A percentile compares a stretch with the other conserved stretches of the same genome.
These are phyloP conservation scores for Aleiodes testaceus DNA, from an alignment of 2,888 invertebrate genomes.

Conservation along the genomic window DNA sequence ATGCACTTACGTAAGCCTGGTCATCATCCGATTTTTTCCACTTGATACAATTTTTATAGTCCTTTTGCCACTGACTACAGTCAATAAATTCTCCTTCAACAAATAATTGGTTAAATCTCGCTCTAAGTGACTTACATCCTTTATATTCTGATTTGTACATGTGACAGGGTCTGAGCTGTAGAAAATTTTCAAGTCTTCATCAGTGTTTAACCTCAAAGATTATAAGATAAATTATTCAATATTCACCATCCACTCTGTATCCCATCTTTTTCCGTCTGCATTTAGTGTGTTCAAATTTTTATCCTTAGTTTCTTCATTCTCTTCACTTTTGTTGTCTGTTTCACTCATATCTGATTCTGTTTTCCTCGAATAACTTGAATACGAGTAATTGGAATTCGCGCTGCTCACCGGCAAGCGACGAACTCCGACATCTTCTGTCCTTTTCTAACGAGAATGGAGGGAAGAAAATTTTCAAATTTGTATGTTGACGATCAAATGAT, in stretches of 20 bases:
- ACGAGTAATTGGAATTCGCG: too few relatives aligned
- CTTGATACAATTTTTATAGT: constrained; percentile 83
- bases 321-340: too few relatives aligned
- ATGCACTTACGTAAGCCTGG: constrained; percentile 79
- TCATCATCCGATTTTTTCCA: constrained; percentile 79
- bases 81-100: constrained; percentile 82
- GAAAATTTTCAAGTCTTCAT: constrained; percentile 5
- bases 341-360: too few relatives aligned
- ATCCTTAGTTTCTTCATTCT: neutral
- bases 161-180: constrained; percentile 85
- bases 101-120: constrained; percentile 90
- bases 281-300: neutral
- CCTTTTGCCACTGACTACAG: constrained; percentile 86
- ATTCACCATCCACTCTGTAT: constrained; percentile 53
- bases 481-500: too few relatives aligned
- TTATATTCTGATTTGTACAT: constrained; percentile 87
- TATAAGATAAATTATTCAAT: too few relatives aligned
- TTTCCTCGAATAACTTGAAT: too few relatives aligned
- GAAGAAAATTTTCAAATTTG: too few relatives aligned
- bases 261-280: neutral
- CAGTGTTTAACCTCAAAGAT: too few relatives aligned
- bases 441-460: too few relatives aligned
- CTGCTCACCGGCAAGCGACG: too few relatives aligned
- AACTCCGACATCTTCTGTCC: too few relatives aligned
- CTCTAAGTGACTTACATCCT: constrained; percentile 84